Evolutionary conservation across 2,888 invertebrate genomes (phyloP).

Genomic region (Lasioglossum marginatum): DNA sequence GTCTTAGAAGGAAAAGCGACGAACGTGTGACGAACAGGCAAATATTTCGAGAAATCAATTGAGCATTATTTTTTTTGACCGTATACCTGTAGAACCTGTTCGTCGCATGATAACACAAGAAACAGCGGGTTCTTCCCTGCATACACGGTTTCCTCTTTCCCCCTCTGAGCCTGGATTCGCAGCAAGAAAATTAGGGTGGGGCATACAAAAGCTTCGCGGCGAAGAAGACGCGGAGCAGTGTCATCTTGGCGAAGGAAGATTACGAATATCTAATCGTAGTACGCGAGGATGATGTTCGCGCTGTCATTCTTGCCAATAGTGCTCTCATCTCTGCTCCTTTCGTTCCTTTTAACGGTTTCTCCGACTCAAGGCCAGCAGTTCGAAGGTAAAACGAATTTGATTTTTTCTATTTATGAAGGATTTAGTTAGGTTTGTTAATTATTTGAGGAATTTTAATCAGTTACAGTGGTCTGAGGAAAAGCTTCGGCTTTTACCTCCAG

Average conservation of each 20-base stretch:
- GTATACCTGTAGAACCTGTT: neutral
- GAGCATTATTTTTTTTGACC: neutral
- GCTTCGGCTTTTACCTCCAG: too few relatives aligned
- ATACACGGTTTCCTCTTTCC: neutral
- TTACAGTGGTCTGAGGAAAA: neutral
- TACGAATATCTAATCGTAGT: neutral
- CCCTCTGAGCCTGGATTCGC: neutral
- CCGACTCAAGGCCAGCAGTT: neutral
- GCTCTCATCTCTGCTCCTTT: neutral
- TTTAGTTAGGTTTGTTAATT: neutral
- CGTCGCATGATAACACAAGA: neutral
- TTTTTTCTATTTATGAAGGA: neutral
- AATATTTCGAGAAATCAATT: too few relatives aligned
- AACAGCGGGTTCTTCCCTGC: neutral
- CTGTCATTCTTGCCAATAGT: neutral
- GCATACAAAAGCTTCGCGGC: constrained; percentile 35
- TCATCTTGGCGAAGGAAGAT: neutral
- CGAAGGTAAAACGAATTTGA: neutral
- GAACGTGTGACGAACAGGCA: too few relatives aligned
- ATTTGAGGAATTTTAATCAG: neutral
- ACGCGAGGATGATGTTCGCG: neutral
- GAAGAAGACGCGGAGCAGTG: constrained; percentile 14
- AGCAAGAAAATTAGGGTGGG: constrained; percentile 10
- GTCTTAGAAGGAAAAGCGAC: too few relatives aligned
- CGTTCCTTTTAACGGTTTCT: neutral